Conservation (phyloP, 37 sponge, comb jelly and placozoan genomes). For the Halisarca cf. caerulea region DNA sequence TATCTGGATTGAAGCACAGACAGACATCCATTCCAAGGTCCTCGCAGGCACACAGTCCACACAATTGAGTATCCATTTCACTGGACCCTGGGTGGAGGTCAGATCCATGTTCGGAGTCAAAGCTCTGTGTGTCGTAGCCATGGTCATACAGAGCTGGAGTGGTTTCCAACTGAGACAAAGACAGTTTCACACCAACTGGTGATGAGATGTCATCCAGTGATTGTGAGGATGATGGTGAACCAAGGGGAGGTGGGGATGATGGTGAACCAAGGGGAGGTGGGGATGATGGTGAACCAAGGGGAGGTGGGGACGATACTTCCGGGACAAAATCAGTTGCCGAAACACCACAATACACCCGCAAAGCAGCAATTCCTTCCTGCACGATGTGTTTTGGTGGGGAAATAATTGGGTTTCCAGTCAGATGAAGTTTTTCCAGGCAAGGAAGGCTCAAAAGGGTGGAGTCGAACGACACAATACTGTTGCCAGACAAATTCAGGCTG, state of each 20-base stretch:
- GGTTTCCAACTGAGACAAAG: no score
- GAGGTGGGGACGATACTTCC: background rate
- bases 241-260: no score
- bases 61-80: background rate
- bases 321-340: background rate
- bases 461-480: conserved; percentile 9
- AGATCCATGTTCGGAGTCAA: no score
- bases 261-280: no score
- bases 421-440: background rate
- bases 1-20: background rate
- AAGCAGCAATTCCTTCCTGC: conserved; percentile 35
- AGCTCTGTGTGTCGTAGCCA: no score
- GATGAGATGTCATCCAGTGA: no score
- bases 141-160: no score
- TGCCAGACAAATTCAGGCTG: conserved; percentile 43
- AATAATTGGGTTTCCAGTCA: conserved; percentile 39
- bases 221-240: no score
- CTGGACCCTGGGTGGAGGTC: background rate
- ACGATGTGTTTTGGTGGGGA: conserved; percentile 46
- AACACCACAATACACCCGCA: conserved; percentile 26
- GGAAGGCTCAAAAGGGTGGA: conserved; percentile 35
- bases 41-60: background rate
- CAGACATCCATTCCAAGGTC: background rate
- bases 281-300: no score
- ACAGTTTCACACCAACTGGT: no score